phyloP scores from a whole-genome alignment of 2,113 vertebrate genomes.

The Ramphastos sulfuratus region DNA sequence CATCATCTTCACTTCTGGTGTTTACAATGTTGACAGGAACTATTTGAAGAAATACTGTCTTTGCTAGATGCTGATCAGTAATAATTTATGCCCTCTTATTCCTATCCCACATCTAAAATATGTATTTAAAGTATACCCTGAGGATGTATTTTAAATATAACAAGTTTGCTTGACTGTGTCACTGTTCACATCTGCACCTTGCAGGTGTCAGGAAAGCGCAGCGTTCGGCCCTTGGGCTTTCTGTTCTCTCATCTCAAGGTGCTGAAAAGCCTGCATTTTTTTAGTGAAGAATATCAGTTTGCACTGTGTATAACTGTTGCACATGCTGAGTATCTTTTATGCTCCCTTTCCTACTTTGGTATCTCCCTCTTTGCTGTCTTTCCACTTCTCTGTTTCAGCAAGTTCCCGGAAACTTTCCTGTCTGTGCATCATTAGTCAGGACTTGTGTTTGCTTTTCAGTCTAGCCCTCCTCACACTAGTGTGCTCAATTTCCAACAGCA shows the following conservation, averaged over 20 bases:
- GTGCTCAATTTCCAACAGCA: neutral
- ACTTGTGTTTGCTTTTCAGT: neutral
- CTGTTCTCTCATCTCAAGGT: neutral
- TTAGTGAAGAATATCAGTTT: neutral
- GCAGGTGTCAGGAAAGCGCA: neutral
- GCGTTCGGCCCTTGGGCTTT: neutral
- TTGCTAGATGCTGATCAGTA: neutral
- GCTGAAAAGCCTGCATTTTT: neutral
- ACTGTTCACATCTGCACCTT: neutral
- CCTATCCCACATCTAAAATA: neutral
- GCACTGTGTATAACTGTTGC: neutral
- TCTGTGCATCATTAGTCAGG: neutral
- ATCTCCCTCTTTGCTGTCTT: neutral
- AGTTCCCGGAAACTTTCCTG: neutral
- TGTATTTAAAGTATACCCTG: neutral
- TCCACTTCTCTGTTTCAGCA: neutral
- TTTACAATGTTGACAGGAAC: neutral
- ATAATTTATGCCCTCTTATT: neutral
- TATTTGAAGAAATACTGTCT: neutral
- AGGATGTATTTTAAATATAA: neutral
- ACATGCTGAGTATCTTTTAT: neutral
- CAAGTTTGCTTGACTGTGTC: neutral
- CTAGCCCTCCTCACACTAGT: neutral
- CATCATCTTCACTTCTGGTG: neutral
- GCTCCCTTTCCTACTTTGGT: neutral